Evolutionary conservation across 2,888 invertebrate genomes (phyloP).

Genomic region (Pegoplata infirma): DNA sequence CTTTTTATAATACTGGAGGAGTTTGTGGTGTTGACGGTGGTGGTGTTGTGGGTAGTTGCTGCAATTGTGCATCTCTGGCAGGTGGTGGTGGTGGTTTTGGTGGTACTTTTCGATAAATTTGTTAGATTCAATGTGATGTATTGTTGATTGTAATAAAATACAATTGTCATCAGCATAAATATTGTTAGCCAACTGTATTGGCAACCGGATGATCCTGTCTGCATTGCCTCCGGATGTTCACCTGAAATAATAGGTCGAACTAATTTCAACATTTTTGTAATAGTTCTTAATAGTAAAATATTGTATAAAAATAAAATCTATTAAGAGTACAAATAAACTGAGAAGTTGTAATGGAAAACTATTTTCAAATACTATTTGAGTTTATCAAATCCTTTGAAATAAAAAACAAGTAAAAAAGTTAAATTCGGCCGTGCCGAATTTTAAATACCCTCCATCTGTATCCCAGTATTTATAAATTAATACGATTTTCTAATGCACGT

Average conservation of each 20-base stretch:
- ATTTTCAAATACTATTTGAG: conserved; percentile 48
- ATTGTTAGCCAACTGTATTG: conserved; percentile 77
- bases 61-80: too few relatives aligned
- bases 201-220: conserved; percentile 78
- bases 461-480: too few relatives aligned
- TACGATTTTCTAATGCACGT: too few relatives aligned
- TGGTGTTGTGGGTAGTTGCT: background rate
- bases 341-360: too few relatives aligned
- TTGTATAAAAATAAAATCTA: conserved; percentile 29
- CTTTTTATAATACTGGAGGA: background rate
- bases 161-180: conserved; percentile 71
- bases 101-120: conserved; percentile 32
- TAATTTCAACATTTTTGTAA: conserved; percentile 78
- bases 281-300: conserved; percentile 67
- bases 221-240: conserved; percentile 79
- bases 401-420: too few relatives aligned
- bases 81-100: too few relatives aligned
- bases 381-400: background rate
- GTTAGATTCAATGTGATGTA: conserved; percentile 53
- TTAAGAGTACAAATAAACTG: too few relatives aligned
- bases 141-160: conserved; percentile 73
- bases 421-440: too few relatives aligned
- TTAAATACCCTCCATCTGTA: too few relatives aligned
- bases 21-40: background rate
- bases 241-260: conserved; percentile 79